Conservation (phyloP, 2,888 invertebrate genomes). For the Gonocerus acuteangulatus region DNA sequence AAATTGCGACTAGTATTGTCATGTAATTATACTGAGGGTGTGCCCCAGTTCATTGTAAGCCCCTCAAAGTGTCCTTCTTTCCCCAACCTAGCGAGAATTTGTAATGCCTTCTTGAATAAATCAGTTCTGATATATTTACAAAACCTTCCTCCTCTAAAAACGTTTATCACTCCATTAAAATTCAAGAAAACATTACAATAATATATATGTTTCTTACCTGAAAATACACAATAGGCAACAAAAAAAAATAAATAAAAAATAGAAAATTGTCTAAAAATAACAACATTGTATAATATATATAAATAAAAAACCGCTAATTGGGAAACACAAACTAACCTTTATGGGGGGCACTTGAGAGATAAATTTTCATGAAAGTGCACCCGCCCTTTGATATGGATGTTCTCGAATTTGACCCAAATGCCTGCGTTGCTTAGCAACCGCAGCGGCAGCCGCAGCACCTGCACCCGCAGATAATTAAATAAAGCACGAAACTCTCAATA, state of each 20-base stretch:
- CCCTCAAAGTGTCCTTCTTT: conserved; percentile 29
- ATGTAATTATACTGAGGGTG: conserved; percentile 25
- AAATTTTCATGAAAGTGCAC: conserved; percentile 49
- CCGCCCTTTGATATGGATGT: conserved; percentile 96
- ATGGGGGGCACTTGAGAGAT: conserved; percentile 28
- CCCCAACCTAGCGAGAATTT: conserved; percentile 16
- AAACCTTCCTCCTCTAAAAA: neutral
- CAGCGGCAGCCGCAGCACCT: conserved; percentile 62
- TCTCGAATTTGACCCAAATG: conserved; percentile 83
- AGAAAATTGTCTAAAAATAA: conserved; percentile 10
- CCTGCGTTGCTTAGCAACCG: conserved; percentile 71
- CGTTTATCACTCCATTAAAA: neutral
- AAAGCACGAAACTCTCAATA: conserved; percentile 14
- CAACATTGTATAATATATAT: conserved; percentile 13
- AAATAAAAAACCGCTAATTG: conserved; percentile 16
- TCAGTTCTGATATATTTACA: neutral
- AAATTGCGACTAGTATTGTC: conserved; percentile 26
- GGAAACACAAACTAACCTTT: conserved; percentile 35
- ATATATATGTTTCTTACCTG: neutral
- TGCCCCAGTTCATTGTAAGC: conserved; percentile 7
- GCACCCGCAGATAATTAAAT: conserved; percentile 24
- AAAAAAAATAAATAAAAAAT: conserved; percentile 17
- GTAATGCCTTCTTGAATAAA: conserved; percentile 7
- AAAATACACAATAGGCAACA: conserved; percentile 11
- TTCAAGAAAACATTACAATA: neutral